phyloP scores from a whole-genome alignment of 1,140 invertebrate genomes.

The Drosophila mauritiana region DNA sequence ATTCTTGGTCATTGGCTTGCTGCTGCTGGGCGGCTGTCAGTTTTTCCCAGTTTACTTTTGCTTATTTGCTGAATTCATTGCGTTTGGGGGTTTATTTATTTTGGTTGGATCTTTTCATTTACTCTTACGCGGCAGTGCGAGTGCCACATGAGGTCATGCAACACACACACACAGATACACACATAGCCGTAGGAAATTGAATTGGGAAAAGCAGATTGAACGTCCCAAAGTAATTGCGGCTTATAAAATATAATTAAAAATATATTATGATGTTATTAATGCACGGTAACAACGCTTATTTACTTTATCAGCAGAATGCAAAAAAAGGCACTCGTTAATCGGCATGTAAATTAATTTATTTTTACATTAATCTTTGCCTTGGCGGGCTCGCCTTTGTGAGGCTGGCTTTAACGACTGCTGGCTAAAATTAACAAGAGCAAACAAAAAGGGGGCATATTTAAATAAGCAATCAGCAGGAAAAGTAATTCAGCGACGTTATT shows the following conservation, averaged over 20 bases:
- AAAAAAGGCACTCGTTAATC: slow-evolving; percentile 12
- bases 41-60: slow-evolving; percentile 27
- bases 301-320: slow-evolving; percentile 17
- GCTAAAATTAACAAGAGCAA: slow-evolving; percentile 21
- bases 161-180: neutral
- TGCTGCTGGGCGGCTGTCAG: slow-evolving; percentile 38
- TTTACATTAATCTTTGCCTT: slow-evolving; percentile 37
- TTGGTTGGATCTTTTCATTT: slow-evolving; percentile 67
- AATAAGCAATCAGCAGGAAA: neutral
- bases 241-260: slow-evolving; percentile 53
- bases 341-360: slow-evolving; percentile 43
- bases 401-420: slow-evolving; percentile 14
- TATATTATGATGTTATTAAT: slow-evolving; percentile 31
- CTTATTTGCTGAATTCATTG: slow-evolving; percentile 81
- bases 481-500: neutral
- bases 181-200: neutral
- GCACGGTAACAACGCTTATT: neutral
- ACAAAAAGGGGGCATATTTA: neutral
- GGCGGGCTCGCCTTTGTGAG: slow-evolving; percentile 22
- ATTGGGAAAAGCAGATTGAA: slow-evolving; percentile 6
- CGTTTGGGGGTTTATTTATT: slow-evolving; percentile 68
- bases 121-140: slow-evolving; percentile 58
- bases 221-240: slow-evolving; percentile 28
- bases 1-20: slow-evolving; percentile 80
- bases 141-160: slow-evolving; percentile 48